Base-by-base conservation (phyloP, 2,888 invertebrate species). In the Nomada hirtipes region DNA sequence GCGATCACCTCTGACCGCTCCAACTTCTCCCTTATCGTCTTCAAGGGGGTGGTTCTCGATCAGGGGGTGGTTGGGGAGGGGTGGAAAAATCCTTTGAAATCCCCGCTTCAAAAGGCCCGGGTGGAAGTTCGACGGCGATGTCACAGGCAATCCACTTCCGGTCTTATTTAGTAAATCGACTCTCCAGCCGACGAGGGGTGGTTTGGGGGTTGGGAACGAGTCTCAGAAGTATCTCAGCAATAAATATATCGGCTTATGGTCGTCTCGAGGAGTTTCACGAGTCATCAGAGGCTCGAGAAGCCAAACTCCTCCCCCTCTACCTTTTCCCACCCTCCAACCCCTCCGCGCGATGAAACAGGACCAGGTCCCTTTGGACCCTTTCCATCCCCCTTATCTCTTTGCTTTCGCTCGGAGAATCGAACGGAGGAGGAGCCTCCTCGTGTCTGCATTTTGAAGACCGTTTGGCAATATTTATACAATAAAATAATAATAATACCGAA, bases 101-200 rank as follows among this genome's bases (percentile, higher is more conserved):
- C 60, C 63, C 64, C n/a, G 53, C 67, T 69, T 82, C 83, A 83
- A 83, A 83, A 82, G 83, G 15, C 15, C 3, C 47, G 64, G 79
- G n/a, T 60, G 74, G 20, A 78, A 86, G 82, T 84, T 74, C 61
- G 74, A 70, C 79, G 84, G 60, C 72, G 83, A 82, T 76, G 83
- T 80, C 79, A 80, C 76, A 78, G 72, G 82, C 82, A 87, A 87
- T 87, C 87, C 86, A 87, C 86, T 87, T 85, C 83, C 81, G 81
- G 79, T 52, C 85, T 87, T 82, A 87, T 87, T 87, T 87, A 87
- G 75, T 85, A 87, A 87, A 87, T 87, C 87, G 87, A 87, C 42
- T 59, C 64, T 26, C 64, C 73, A 60, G 18, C 20, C 7, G 59
- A 29, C 18, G 4, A 18, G 20, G 1, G 4, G 59, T 23, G 0